Base-by-base conservation (phyloP, 23 tunicate species). In the Ascidia mentula region DNA sequence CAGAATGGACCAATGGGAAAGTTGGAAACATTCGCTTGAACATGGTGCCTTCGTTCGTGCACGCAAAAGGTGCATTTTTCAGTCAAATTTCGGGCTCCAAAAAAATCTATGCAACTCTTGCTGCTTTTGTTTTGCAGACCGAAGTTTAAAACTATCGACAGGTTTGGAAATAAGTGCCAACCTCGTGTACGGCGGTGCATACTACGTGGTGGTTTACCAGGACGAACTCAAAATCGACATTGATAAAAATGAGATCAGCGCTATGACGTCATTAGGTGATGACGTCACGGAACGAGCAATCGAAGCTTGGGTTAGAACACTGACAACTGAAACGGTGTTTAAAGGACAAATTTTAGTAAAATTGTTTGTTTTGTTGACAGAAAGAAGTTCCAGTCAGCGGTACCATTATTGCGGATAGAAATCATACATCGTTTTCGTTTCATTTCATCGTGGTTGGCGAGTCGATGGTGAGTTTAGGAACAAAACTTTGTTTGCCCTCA, bases 1-100 rank as follows among this genome's bases (percentile, higher is more conserved):
- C 59, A 69, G 45, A 79, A 65, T 79, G 72, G 39, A 65, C 72
- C 46, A 65, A 79, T 61, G 83, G 83, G 46, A 79, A 59, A 65
- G 73, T 69, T 0, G 83, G 83, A 36, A 59, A 36, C 26, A 40
- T 45, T 28, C 32, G 83, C 1, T 65, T 60, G 2, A 45, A 61
- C 24, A 60, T 74, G 3, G 74, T 79, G 4, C 83, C 83, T 34
- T 60, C 83, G 34, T 79, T 53, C 32, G 74, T 79, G 0, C 42
- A 59, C 28, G 30, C 73, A 65, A 60, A 30, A 33, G 83, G 83
- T 79, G 9, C 9, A 35, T 77, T 28, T 1, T 9, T 6, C 1
- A 53, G 24, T 9, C 24, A 53, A 53, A 53, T n/a, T n/a, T 42
- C 15, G 53, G 53, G 53, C 15, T 42, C 53, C 53, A 12, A 42